These are phyloP conservation scores for Spodoptera frugiperda DNA, from an alignment of 1,140 invertebrate genomes.

Conservation along the genomic window DNA sequence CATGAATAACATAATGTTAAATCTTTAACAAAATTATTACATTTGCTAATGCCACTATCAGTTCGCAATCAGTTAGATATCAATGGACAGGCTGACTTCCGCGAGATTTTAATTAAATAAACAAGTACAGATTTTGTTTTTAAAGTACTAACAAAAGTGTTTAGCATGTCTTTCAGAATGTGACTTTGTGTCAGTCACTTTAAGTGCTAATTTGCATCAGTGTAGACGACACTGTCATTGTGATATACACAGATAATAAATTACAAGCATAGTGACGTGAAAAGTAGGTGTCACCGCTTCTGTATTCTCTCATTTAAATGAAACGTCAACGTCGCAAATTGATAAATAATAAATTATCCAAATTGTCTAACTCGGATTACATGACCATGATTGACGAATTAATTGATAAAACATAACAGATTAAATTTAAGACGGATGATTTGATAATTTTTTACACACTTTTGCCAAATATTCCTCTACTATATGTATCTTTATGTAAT, in stretches of 20 bases:
- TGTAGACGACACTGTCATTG: neutral
- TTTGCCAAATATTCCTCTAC: too few relatives aligned
- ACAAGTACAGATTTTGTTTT: too few relatives aligned
- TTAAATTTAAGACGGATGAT: slow-evolving; percentile 20
- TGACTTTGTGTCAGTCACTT: too few relatives aligned
- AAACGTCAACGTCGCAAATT: slow-evolving; percentile 16
- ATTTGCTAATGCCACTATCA: neutral
- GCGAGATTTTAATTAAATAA: neutral
- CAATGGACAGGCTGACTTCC: neutral
- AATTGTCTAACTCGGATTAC: slow-evolving; percentile 2
- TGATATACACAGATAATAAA: neutral
- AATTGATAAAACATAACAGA: slow-evolving; percentile 5
- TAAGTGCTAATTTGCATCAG: too few relatives aligned
- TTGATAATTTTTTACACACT: neutral
- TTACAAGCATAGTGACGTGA: too few relatives aligned
- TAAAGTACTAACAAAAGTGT: too few relatives aligned
- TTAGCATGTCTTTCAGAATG: too few relatives aligned
- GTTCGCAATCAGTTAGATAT: slow-evolving; percentile 17
- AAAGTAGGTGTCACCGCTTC: too few relatives aligned
- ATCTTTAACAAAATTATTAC: neutral
- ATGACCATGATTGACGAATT: slow-evolving; percentile 36
- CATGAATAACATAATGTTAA: neutral
- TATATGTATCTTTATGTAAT: neutral
- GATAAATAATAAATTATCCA: slow-evolving; percentile 20
- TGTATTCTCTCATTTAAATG: neutral